These are phyloP conservation scores for human (Homo sapiens) DNA, from an alignment of 2,113 vertebrate genomes.

Conservation along the genomic window DNA sequence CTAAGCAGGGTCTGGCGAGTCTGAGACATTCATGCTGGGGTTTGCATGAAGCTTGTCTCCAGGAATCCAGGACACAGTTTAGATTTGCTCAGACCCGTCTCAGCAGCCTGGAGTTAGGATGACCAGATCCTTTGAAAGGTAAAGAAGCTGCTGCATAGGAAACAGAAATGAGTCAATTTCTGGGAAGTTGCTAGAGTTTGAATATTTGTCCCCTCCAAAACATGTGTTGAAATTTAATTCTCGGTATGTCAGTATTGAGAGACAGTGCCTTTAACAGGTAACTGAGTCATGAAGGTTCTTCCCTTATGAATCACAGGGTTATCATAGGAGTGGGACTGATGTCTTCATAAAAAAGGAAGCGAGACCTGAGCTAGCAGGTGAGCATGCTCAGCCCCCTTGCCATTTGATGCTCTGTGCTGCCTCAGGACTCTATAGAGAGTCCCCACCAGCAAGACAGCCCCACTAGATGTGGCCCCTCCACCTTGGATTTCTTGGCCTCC, in stretches of 20 bases:
- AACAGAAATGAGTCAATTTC: neutral
- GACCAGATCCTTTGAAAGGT: neutral
- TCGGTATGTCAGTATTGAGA: neutral
- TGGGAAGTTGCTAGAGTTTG: neutral
- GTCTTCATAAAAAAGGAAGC: neutral
- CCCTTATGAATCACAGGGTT: neutral
- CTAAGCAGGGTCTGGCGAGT: neutral
- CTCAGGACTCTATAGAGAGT: neutral
- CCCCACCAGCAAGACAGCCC: neutral
- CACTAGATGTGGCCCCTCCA: neutral
- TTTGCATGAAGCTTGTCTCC: neutral
- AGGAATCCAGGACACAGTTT: neutral
- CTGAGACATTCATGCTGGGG: neutral
- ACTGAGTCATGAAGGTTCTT: neutral
- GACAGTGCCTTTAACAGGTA: neutral
- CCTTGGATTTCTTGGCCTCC: neutral
- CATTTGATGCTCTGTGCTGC: neutral
- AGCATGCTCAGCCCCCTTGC: neutral
- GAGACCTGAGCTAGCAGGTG: neutral
- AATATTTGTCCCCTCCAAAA: neutral
- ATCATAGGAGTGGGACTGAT: neutral
- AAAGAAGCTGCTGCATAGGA: neutral
- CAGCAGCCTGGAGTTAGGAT: neutral
- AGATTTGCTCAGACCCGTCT: neutral
- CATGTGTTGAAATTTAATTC: neutral